These are phyloP conservation scores for Paramormyrops kingsleyae DNA, from an alignment of 2,113 vertebrate genomes.

Conservation along the genomic window DNA sequence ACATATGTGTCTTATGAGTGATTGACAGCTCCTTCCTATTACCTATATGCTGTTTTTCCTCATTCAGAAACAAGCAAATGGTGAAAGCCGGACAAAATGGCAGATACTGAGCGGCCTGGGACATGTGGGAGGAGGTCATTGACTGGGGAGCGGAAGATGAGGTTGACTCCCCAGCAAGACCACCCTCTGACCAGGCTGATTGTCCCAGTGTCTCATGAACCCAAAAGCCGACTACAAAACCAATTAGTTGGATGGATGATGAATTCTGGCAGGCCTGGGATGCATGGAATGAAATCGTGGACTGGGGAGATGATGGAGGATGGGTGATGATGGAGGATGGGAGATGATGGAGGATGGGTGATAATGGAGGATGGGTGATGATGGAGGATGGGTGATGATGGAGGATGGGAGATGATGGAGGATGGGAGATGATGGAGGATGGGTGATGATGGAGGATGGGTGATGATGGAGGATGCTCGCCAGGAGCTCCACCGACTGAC, in stretches of 20 bases:
- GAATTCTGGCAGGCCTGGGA: not conserved
- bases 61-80: not conserved
- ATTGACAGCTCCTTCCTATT: not conserved
- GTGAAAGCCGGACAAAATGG: not conserved
- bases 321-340: no score
- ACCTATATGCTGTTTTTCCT: not conserved
- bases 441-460: no score
- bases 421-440: no score
- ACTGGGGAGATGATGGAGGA: not conserved
- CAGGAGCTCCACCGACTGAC: not conserved
- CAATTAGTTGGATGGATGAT: not conserved
- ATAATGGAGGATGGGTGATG: no score
- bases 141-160: not conserved
- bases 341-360: no score
- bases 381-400: no score
- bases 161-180: not conserved
- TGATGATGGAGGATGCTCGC: not conserved
- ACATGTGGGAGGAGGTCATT: not conserved
- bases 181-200: not conserved
- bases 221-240: not conserved
- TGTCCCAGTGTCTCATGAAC: not conserved
- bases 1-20: not conserved
- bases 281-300: not conserved
- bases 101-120: not conserved
- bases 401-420: no score